Evolutionary conservation across 2,797 vertebrate species (phyloP), one percentile per base, ranked within the genome.

Genomic region (Mormyrus hasselquistii): DNA sequence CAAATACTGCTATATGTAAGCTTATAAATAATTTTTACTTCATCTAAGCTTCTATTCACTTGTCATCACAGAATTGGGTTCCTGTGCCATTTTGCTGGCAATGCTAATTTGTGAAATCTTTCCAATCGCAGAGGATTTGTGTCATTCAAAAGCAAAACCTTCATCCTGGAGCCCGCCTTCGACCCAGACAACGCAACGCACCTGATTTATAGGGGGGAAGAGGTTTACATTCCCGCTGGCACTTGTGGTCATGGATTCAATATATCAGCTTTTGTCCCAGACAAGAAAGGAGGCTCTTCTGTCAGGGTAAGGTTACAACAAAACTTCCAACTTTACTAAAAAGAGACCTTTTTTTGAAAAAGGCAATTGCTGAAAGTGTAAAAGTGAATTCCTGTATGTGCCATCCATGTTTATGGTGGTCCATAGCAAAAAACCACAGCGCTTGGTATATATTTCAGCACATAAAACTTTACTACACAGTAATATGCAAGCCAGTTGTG

Each of bases 41-140:
- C 34, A 38, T 76, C 73, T 76, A 41, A 76, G 73, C 73, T 76
- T 76, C 38, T 19, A 19, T 76, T 14, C 12, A 2, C 44, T 76
- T 76, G 5, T 44, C 73, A 41, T 41, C 73, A 41, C 29, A 76
- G 38, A 22, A 25, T 49, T 22, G n/a, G 19, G 79, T 84, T 50
- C 47, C 47, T 12, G 47, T 84, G 41, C 1, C 41, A 14, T 47
- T n/a, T 82, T 82, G 76, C 76, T 34, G 47, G 9, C 41, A 25
- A 47, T 84, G 79, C 79, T 84, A 44, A 84, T 84, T 50, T 84
- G 79, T 25, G 34, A 84, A 84, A 50, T 86, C 59, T 8, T 79
- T 91, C 8, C 52, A 57, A 90, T 90, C 90, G 41, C 93, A 99
- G 98, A 95, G 98, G 98, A 91, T 95, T 99, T 91, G 95, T 99